A percentile compares a stretch with the other conserved stretches of the same genome.
phyloP scores from a whole-genome alignment of 2,113 vertebrate genomes.

The Nettapus auritus region DNA sequence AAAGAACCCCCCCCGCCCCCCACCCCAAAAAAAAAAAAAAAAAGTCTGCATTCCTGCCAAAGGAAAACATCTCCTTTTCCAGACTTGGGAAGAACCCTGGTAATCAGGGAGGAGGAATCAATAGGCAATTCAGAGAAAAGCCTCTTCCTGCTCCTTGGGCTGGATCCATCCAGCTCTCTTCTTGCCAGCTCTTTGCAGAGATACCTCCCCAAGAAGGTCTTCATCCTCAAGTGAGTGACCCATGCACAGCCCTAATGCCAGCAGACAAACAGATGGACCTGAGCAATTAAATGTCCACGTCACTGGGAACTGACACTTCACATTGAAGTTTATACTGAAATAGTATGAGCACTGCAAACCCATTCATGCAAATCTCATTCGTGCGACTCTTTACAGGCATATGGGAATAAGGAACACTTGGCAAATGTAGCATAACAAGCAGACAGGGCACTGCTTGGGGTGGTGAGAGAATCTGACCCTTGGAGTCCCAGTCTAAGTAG shows the following conservation, averaged over 20 bases:
- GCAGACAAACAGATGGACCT: background rate
- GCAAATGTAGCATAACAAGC: rapidly evolving
- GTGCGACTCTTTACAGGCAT: background rate
- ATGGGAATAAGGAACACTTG: background rate
- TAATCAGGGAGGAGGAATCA: background rate
- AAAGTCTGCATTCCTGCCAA: background rate
- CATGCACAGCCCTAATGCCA: rapidly evolving
- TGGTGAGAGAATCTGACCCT: background rate
- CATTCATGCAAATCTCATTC: background rate
- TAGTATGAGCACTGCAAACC: background rate
- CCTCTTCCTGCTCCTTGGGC: background rate
- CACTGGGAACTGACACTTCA: background rate
- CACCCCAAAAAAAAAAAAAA: too few relatives aligned
- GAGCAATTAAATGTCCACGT: background rate
- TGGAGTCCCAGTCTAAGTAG: too few relatives aligned
- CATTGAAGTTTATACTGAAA: background rate
- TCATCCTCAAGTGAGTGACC: background rate
- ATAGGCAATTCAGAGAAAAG: background rate
- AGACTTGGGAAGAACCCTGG: background rate
- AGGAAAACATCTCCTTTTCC: background rate
- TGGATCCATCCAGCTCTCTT: background rate
- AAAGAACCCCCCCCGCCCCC: background rate
- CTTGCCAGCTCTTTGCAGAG: background rate
- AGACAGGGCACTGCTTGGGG: background rate
- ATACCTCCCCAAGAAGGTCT: background rate